These are phyloP conservation scores for Morpho achilles DNA, from an alignment of 2,888 invertebrate genomes.

Conservation along the genomic window DNA sequence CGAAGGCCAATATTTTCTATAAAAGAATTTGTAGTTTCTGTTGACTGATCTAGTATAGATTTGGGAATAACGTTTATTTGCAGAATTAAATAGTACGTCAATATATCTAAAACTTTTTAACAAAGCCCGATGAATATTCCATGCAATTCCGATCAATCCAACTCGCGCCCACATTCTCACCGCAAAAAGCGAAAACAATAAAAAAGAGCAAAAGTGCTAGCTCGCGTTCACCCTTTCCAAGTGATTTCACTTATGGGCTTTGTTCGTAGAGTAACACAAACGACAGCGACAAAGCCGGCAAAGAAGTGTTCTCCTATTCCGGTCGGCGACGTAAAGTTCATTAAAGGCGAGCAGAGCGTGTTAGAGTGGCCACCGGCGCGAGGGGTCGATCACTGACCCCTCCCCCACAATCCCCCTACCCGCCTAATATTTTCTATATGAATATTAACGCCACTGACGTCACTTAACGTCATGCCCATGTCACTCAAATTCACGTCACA, in stretches of 20 bases:
- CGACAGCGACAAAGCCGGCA: conserved; percentile 61
- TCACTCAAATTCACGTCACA: conserved; percentile 26
- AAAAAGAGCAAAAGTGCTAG: conserved; percentile 52
- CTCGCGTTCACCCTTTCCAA: conserved; percentile 59
- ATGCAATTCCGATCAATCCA: conserved; percentile 6
- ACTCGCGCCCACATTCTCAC: conserved; percentile 9
- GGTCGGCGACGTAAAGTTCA: conserved; percentile 75
- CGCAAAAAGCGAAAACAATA: conserved; percentile 59
- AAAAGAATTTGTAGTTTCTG: no score
- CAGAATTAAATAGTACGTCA: background rate
- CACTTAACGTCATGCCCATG: conserved; percentile 34
- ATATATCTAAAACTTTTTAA: conserved; percentile 1
- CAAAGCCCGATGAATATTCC: conserved; percentile 1
- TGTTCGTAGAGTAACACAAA: conserved; percentile 61
- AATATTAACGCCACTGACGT: conserved; percentile 49
- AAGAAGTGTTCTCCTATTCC: conserved; percentile 74
- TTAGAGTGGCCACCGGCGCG: conserved; percentile 62
- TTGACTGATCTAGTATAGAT: no score
- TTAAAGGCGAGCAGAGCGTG: conserved; percentile 74
- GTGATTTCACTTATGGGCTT: conserved; percentile 65
- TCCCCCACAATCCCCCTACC: conserved; percentile 27
- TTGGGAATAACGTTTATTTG: no score
- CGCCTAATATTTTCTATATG: conserved; percentile 65
- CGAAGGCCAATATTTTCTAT: no score
- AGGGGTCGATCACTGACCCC: conserved; percentile 49